phyloP scores from a whole-genome alignment of 2,888 invertebrate species.

The Drosophila antonietae region DNA sequence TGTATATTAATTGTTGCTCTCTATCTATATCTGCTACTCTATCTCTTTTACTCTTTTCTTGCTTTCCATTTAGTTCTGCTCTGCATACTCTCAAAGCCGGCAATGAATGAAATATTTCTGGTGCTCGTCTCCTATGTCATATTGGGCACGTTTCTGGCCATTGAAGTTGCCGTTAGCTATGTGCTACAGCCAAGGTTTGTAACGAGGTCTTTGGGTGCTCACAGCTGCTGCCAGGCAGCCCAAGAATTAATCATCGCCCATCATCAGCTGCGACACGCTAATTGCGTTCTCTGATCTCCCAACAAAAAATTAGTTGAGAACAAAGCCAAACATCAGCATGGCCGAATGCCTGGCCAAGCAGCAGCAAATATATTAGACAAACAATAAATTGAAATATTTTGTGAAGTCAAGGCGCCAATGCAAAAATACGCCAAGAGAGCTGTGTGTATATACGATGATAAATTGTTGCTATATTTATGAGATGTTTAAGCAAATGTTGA shows the following conservation, averaged over 20 bases:
- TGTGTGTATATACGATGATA: background rate
- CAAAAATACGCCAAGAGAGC: background rate
- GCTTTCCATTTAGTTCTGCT: constrained; percentile 86
- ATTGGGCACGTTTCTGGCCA: constrained; percentile 90
- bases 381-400: constrained; percentile 7
- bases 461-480: background rate
- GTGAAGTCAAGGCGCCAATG: background rate
- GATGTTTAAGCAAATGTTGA: background rate
- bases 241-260: constrained; percentile 60
- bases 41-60: background rate
- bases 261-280: constrained; percentile 51
- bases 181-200: constrained; percentile 85
- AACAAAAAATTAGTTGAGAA: constrained; percentile 26
- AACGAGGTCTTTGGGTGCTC: background rate
- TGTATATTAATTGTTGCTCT: constrained; percentile 21
- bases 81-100: constrained; percentile 91
- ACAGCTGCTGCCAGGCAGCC: constrained; percentile 49
- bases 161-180: constrained; percentile 87
- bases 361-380: constrained; percentile 28
- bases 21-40: background rate
- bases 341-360: constrained; percentile 6
- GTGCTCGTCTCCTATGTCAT: constrained; percentile 93
- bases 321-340: constrained; percentile 22
- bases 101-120: constrained; percentile 95
- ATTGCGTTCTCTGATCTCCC: constrained; percentile 41